A percentile compares a stretch with the other conserved stretches of the same genome.
phyloP scores from a whole-genome alignment of 2,888 invertebrate genomes.

The Ephialtes manifestator region DNA sequence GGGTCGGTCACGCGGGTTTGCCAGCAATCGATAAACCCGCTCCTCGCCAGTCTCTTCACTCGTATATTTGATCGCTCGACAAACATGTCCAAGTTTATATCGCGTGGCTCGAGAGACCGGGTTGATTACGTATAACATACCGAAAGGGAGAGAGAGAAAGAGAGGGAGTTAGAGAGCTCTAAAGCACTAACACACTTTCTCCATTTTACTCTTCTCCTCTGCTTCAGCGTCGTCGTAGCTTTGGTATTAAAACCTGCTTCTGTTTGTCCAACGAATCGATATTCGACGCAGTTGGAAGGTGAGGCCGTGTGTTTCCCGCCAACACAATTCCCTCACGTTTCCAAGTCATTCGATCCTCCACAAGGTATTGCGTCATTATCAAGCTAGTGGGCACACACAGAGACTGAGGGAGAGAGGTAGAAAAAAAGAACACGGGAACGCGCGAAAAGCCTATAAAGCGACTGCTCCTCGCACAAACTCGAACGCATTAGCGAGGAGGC shows the following conservation, averaged over 20 bases:
- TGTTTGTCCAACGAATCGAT: constrained; percentile 68
- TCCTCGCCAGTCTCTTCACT: constrained; percentile 83
- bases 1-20: constrained; percentile 43
- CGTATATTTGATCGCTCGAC: constrained; percentile 85
- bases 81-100: constrained; percentile 85
- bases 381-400: constrained; percentile 38
- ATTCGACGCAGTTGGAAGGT: constrained; percentile 50
- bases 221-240: constrained; percentile 50
- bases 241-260: constrained; percentile 62
- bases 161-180: constrained; percentile 9
- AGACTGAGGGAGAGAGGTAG: constrained; percentile 1
- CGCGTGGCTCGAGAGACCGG: constrained; percentile 73
- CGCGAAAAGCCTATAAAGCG: constrained; percentile 15
- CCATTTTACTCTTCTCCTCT: constrained; percentile 64
- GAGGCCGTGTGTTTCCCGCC: constrained; percentile 51
- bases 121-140: constrained; percentile 33
- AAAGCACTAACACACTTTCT: constrained; percentile 73
- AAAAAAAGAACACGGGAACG: constrained; percentile 1
- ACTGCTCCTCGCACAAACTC: constrained; percentile 45
- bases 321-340: constrained; percentile 33
- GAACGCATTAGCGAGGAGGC: constrained; percentile 57
- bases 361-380: constrained; percentile 57
- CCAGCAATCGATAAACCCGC: constrained; percentile 79
- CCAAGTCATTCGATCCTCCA: constrained; percentile 63
- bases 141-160: neutral